Percentiles rank a stretch among this genome's conserved stretches.
Evolutionary conservation across 2,113 vertebrate species (phyloP).

Genomic region (Trichechus manatus): DNA sequence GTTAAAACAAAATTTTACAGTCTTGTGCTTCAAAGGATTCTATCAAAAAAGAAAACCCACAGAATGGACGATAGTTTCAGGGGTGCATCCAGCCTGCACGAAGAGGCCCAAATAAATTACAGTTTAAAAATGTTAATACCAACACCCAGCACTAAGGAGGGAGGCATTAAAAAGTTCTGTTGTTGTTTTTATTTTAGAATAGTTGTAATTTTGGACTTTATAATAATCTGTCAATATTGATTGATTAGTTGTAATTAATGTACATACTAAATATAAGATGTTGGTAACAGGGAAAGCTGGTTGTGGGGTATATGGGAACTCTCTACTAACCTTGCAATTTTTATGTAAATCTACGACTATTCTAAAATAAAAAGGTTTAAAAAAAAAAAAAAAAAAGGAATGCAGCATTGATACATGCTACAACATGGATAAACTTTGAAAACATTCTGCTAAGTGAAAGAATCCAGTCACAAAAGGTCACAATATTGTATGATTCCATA

Average conservation of each 20-base stretch:
- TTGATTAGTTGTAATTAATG: neutral
- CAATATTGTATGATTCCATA: neutral
- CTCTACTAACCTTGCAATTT: neutral
- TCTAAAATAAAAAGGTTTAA: neutral
- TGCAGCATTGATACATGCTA: neutral
- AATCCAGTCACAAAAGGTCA: neutral
- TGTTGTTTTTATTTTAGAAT: too few species aligned
- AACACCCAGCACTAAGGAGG: too few species aligned
- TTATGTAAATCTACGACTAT: neutral
- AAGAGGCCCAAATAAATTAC: neutral
- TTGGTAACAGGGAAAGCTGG: neutral
- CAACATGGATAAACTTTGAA: neutral
- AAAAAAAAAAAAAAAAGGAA: neutral
- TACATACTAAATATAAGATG: neutral
- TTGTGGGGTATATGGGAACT: neutral
- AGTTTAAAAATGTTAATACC: neutral
- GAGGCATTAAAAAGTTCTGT: too few species aligned
- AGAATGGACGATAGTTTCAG: too few species aligned
- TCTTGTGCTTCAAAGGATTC: too few species aligned
- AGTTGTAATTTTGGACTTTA: neutral
- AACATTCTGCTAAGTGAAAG: neutral
- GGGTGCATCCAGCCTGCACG: too few species aligned
- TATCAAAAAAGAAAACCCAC: too few species aligned
- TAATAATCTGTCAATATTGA: neutral
- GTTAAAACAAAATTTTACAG: neutral